Percentiles rank a stretch among this genome's conserved stretches.
These are phyloP conservation scores for Resseliella maxima DNA, from an alignment of 2,888 invertebrate genomes.

Conservation along the genomic window DNA sequence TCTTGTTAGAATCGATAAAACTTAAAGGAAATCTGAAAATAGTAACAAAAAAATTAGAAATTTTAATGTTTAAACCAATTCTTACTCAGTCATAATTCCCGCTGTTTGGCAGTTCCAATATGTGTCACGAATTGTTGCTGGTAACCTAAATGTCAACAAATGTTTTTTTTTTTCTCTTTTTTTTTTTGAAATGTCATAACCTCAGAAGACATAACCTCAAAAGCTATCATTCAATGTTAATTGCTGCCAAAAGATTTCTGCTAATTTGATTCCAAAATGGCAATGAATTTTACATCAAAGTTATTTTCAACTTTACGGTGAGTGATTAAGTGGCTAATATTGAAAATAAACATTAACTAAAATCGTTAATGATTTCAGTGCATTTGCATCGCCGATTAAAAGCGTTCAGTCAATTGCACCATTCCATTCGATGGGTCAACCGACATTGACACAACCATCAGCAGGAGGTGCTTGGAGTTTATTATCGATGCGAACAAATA, in stretches of 20 bases:
- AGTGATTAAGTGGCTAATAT: not conserved
- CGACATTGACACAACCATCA: not conserved
- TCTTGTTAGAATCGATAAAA: no score
- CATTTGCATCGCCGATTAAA: not conserved
- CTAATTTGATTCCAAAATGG: not conserved
- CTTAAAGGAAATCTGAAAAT: no score
- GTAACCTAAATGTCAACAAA: no score
- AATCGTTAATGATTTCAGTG: not conserved
- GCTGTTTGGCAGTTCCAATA: no score
- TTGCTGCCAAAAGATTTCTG: not conserved
- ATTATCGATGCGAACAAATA: constrained; percentile 66
- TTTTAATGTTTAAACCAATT: no score
- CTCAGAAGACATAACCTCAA: constrained; percentile 2
- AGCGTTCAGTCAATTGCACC: not conserved
- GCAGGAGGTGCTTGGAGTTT: constrained; percentile 62
- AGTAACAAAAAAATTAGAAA: no score
- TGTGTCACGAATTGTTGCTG: no score
- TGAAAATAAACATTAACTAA: not conserved
- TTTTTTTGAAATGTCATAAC: not conserved
- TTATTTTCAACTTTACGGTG: not conserved
- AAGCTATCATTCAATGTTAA: not conserved
- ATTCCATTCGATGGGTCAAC: constrained; percentile 21
- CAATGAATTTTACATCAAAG: constrained; percentile 12
- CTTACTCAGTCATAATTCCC: not conserved
- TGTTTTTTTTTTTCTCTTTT: not conserved